These are phyloP conservation scores for Agrochola litura DNA, from an alignment of 2,888 invertebrate genomes.

Conservation along the genomic window DNA sequence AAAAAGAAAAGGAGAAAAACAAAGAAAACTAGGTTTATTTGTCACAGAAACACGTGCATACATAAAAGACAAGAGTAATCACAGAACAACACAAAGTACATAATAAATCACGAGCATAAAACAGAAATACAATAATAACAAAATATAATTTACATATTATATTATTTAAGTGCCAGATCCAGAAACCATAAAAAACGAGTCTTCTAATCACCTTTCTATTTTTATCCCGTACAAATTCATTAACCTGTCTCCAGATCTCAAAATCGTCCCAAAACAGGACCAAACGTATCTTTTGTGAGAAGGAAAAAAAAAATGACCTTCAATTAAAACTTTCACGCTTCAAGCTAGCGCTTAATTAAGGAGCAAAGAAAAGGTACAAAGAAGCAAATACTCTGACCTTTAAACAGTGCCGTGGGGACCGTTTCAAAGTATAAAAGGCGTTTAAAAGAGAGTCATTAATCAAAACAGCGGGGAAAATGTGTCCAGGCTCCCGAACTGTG, in stretches of 20 bases:
- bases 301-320: constrained; percentile 57
- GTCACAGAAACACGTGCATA: too few relatives aligned
- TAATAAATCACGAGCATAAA: too few relatives aligned
- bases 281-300: constrained; percentile 34
- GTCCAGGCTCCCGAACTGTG: constrained; percentile 26
- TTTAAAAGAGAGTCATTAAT: constrained; percentile 70
- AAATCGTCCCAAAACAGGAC: constrained; percentile 16
- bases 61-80: too few relatives aligned
- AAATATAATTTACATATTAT: too few relatives aligned
- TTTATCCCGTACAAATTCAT: not conserved
- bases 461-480: constrained; percentile 66
- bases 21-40: too few relatives aligned
- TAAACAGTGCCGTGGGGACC: constrained; percentile 60
- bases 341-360: constrained; percentile 66
- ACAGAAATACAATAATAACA: too few relatives aligned
- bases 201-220: not conserved
- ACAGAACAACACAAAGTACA: too few relatives aligned
- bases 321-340: constrained; percentile 66
- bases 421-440: constrained; percentile 67
- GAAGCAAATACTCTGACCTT: constrained; percentile 67
- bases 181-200: not conserved
- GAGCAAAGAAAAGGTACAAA: constrained; percentile 63
- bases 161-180: not conserved
- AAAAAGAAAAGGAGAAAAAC: too few relatives aligned
- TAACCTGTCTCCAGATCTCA: constrained; percentile 36